phyloP scores from a whole-genome alignment of 2,113 vertebrate genomes.

The Turdus rufiventris region DNA sequence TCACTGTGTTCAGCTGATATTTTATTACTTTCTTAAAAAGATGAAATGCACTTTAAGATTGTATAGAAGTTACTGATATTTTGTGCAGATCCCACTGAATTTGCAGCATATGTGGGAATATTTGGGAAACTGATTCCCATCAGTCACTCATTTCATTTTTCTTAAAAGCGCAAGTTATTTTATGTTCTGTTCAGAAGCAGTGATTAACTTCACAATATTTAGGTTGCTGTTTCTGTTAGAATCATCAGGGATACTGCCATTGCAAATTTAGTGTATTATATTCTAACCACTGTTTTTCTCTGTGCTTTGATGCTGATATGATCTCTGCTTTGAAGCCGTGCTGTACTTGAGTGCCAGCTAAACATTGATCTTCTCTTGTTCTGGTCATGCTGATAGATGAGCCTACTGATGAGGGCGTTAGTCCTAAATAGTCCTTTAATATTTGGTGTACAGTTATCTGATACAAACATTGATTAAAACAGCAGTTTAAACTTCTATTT shows the following conservation, averaged over 20 bases:
- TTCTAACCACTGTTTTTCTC: neutral
- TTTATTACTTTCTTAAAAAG: neutral
- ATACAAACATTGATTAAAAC: constrained; percentile 39
- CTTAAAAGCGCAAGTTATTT: neutral
- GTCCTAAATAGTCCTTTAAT: constrained; percentile 20
- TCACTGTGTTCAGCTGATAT: neutral
- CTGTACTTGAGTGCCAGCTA: constrained; percentile 21
- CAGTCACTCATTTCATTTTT: neutral
- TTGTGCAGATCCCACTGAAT: constrained; percentile 11
- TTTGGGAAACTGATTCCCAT: neutral
- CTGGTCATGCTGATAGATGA: constrained; percentile 30
- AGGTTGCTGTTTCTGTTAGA: neutral
- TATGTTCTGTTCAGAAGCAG: neutral
- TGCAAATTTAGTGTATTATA: neutral
- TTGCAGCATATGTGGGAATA: neutral
- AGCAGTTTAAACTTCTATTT: constrained; percentile 37
- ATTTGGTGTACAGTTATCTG: constrained; percentile 46
- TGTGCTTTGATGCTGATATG: constrained; percentile 10
- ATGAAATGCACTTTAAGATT: constrained; percentile 38
- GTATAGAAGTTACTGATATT: neutral
- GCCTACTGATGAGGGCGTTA: constrained; percentile 3
- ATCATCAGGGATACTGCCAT: constrained; percentile 11
- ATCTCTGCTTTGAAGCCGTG: constrained; percentile 15
- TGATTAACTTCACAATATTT: neutral
- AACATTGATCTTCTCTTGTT: neutral